Conservation (phyloP, 2,888 invertebrate genomes). For the Opisthograptis luteolata region DNA sequence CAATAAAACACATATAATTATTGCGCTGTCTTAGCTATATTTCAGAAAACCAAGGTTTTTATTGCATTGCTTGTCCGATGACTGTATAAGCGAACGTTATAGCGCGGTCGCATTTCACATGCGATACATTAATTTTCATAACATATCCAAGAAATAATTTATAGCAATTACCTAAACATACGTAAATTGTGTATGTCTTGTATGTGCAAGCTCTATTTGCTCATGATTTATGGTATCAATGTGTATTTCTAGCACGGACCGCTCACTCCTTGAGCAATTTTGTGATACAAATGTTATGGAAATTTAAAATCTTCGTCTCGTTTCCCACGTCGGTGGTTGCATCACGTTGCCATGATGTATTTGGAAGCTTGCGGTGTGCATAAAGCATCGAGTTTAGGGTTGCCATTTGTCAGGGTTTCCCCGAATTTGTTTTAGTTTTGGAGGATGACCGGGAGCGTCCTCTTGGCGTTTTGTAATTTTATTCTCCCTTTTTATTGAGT, state of each 20-base stretch:
- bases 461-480: no score
- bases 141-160: not conserved
- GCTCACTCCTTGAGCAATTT: slow-evolving; percentile 58
- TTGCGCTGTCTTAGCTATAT: no score
- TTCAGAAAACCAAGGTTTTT: no score
- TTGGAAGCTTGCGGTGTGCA: slow-evolving; percentile 34
- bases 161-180: not conserved
- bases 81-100: no score
- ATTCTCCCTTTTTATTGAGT: no score
- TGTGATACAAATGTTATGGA: slow-evolving; percentile 75
- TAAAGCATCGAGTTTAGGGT: not conserved
- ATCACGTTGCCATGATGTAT: slow-evolving; percentile 66
- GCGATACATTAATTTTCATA: not conserved
- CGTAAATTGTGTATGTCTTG: not conserved
- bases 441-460: no score
- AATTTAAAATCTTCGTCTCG: slow-evolving; percentile 64
- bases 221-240: slow-evolving; percentile 19
- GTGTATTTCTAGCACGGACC: slow-evolving; percentile 30
- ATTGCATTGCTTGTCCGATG: no score
- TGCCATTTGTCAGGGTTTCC: no score
- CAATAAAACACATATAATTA: no score
- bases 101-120: no score
- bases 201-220: not conserved
- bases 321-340: slow-evolving; percentile 72
- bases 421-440: no score